phyloP scores from a whole-genome alignment of 2,797 vertebrate genomes.

The Microchirus variegatus region DNA sequence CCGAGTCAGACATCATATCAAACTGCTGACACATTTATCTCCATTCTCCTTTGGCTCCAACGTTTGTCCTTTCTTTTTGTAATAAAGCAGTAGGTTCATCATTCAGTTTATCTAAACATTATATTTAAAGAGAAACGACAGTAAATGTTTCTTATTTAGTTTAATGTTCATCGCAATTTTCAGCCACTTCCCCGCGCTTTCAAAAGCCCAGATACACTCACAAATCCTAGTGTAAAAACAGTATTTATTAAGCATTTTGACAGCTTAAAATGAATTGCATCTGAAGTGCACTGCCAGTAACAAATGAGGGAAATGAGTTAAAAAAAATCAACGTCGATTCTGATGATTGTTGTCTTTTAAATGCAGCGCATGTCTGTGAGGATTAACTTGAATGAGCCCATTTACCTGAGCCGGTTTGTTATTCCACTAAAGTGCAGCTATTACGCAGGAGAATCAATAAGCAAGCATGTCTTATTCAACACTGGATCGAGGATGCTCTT shows the following conservation, averaged over 20 bases:
- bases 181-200: too few relatives aligned
- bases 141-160: too few relatives aligned
- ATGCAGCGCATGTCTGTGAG: constrained; percentile 20
- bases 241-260: constrained; percentile 2
- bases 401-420: constrained; percentile 64
- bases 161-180: too few relatives aligned
- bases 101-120: too few relatives aligned
- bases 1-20: not conserved
- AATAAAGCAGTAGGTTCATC: too few relatives aligned
- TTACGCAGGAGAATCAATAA: constrained; percentile 53
- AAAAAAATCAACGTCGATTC: constrained; percentile 42
- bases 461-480: constrained; percentile 67
- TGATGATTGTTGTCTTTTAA: constrained; percentile 24
- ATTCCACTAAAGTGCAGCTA: constrained; percentile 58
- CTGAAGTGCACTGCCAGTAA: constrained; percentile 1
- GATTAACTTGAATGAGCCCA: constrained; percentile 53
- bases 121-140: too few relatives aligned
- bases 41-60: too few relatives aligned
- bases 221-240: not conserved
- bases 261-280: constrained; percentile 7
- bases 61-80: too few relatives aligned
- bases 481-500: constrained; percentile 41
- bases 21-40: too few relatives aligned
- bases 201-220: too few relatives aligned
- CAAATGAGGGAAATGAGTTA: constrained; percentile 17